A percentile compares a stretch with the other conserved stretches of the same genome.
Evolutionary conservation across 1,140 invertebrate genomes (phyloP).

Genomic region (Octopus bimaculoides): DNA sequence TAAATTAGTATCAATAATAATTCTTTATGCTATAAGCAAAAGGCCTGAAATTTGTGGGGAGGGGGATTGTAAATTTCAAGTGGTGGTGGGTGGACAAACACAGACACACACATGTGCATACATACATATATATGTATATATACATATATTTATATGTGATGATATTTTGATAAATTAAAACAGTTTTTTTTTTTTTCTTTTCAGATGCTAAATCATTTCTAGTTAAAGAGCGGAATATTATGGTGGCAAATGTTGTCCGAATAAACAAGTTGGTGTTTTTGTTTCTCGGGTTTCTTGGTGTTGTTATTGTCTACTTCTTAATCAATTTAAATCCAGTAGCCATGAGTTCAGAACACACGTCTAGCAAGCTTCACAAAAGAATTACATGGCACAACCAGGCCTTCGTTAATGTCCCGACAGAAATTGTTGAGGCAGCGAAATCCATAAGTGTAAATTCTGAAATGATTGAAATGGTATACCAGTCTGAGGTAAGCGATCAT

Average conservation of each 20-base stretch:
- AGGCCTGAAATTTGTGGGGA: no score
- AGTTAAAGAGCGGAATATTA: not conserved
- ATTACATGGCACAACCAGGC: not conserved
- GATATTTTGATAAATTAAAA: not conserved
- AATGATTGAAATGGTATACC: not conserved
- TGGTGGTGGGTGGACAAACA: no score
- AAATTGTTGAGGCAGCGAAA: not conserved
- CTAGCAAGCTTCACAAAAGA: not conserved
- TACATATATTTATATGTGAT: not conserved
- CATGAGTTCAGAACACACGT: not conserved
- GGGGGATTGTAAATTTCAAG: no score
- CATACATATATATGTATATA: not conserved
- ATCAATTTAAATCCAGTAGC: not conserved
- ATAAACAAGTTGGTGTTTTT: not conserved
- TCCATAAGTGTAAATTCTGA: not conserved
- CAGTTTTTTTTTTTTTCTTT: not conserved
- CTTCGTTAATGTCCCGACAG: not conserved
- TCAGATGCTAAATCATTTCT: not conserved
- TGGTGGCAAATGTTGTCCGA: not conserved
- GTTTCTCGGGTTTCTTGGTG: not conserved
- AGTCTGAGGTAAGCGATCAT: not conserved
- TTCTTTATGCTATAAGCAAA: no score
- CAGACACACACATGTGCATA: no score
- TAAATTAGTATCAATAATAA: no score
- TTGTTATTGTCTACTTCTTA: not conserved